Base-by-base conservation (phyloP, 2,113 vertebrate genomes). In the Poeciliopsis occidentalis region DNA sequence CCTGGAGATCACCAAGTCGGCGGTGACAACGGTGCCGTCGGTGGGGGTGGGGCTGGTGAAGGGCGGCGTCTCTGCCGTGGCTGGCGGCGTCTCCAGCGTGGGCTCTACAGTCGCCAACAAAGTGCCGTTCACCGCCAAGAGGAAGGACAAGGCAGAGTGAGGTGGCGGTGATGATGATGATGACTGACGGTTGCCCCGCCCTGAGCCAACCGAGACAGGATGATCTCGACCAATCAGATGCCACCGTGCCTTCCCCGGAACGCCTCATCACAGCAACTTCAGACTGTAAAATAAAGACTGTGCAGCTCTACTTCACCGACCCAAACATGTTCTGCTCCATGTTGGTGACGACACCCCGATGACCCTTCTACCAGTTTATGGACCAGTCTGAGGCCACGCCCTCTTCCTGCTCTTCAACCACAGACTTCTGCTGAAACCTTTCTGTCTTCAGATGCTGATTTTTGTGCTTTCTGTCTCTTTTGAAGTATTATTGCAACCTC, bases 61-160 rank as follows among this genome's bases (percentile, higher is more conserved):
- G 75, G 94, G 95, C 2, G 90, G 95, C 0, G 92, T 94, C 54
- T 93, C 94, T 0, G 95, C 94, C 0, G 92, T 95, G 77, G 90
- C 94, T 0, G 94, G 94, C 0, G 93, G 95, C n/a, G 92, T 95
- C 71, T 93, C 94, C 57, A 80, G 91, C 0, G 89, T 95, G 63
- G 91, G 94, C 2, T 94, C 94, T 0, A 91, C 94, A 1, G 95
- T 95, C 24, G 93, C 89, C 76, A 91, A 77, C 71, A 95, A 95
- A 84, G 94, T 95, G 34, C 93, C 94, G 0, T 95, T 95, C 68
- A 93, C 90, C 0, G 19, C 87, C 68, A 95, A 95, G 91, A 92
- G 88, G 69, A 95, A 95, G 79, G 94, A 95, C 87, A 95, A 95
- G 73, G 91, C 94, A 0, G 95, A 95, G 91, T 95, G 90, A 95